Evolutionary conservation across 2,797 vertebrate genomes (phyloP), one percentile per base, ranked within the genome.

Genomic region (Paramormyrops hopkinsi): DNA sequence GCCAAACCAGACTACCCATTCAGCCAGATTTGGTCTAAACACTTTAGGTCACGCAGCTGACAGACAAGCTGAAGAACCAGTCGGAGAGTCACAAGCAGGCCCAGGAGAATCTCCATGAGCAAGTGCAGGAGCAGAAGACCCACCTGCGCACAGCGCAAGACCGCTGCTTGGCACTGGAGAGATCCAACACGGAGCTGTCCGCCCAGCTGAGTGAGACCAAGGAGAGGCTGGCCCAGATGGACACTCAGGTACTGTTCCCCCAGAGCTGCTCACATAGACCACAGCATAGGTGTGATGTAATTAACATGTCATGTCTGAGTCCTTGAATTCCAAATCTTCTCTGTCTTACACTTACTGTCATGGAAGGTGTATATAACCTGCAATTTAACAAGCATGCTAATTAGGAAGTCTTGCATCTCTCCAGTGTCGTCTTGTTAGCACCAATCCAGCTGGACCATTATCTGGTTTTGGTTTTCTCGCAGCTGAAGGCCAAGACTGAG

Each of bases 31-130:
- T 51, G 4, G n/a, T 85, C 83, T 85, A 51, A 19, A 56, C 22
- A 50, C 50, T 87, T 54, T 92, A 99, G 99, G 97, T 99, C 88
- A 96, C 95, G 48, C 98, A 99, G 87, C 92, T 99, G 92, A 97
- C 96, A 12, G 97, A 99, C 92, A 99, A 99, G 94, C 93, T 99
- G 91, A 99, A 98, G 95, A 99, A 99, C 94, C 99, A 99, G 37
- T 99, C 97, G 0, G 99, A 99, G 95, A 99, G 99, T 94, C 97
- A 99, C 95, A 99, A 98, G 92, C 99, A 99, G 93, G 99, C 98
- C 73, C 97, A 98, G 93, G 98, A 99, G 90, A 97, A 99, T 94
- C 95, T 99, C 44, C 99, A 99, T 2, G 96, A 99, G 89, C 98
- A 99, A 93, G 96, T 99, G 22, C 99, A 99, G 93, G 98, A 99